Evolutionary conservation across 2,797 vertebrate species (phyloP).

Genomic region (Podargus strigoides): DNA sequence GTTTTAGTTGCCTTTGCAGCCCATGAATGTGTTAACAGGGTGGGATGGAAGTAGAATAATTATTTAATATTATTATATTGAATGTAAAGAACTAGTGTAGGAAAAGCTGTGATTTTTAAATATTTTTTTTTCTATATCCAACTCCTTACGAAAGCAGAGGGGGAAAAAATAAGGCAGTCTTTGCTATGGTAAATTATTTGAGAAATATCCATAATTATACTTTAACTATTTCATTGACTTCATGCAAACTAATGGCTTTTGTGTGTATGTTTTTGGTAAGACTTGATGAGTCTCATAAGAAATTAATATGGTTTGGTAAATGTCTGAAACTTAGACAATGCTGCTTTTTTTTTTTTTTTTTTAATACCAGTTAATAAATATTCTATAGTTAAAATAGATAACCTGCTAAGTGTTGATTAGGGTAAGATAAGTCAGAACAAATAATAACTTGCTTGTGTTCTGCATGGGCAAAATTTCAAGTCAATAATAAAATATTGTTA

Average conservation of each 20-base stretch:
- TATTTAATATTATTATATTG: neutral
- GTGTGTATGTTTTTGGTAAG: neutral
- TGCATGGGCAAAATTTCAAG: slow-evolving; percentile 1
- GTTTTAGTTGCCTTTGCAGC: neutral
- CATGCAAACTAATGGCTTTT: neutral
- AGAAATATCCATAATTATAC: neutral
- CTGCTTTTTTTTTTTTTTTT: neutral
- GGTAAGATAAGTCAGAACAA: neutral
- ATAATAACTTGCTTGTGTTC: neutral
- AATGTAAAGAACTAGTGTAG: neutral
- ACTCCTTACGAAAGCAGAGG: neutral
- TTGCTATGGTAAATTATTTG: neutral
- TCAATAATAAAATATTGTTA: slow-evolving; percentile 25
- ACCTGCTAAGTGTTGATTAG: neutral
- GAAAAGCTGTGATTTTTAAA: neutral
- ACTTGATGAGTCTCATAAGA: neutral
- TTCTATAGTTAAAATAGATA: neutral
- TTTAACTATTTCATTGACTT: neutral
- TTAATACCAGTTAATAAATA: neutral
- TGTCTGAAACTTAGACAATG: neutral
- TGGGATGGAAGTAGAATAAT: neutral
- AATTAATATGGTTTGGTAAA: neutral
- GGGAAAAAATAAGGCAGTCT: neutral
- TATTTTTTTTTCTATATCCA: neutral
- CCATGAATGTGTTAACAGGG: neutral